phyloP scores from a whole-genome alignment of 2,797 vertebrate genomes.

The Sebastes steindachneri region DNA sequence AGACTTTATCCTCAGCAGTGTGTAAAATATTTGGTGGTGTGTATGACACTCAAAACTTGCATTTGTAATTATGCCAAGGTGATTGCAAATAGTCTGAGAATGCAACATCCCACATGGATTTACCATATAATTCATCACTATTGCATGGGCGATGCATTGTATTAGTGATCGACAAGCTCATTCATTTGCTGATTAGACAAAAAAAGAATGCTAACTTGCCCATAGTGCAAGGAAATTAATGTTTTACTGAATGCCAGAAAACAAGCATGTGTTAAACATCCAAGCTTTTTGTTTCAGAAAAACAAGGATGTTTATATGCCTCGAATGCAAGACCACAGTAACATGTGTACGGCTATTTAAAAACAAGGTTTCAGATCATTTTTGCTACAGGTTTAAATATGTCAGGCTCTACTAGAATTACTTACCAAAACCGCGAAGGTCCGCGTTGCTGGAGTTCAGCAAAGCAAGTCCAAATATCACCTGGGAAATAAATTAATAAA shows the following conservation, averaged over 20 bases:
- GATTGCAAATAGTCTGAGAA: neutral
- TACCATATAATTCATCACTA: neutral
- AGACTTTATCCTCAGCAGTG: neutral
- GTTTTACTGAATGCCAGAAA: neutral
- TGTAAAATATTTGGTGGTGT: neutral
- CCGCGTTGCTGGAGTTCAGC: constrained; percentile 94
- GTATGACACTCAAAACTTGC: neutral
- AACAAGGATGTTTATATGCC: neutral
- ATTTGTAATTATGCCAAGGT: neutral
- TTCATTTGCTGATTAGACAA: neutral
- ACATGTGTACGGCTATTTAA: neutral
- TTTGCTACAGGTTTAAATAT: neutral
- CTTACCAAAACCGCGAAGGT: constrained; percentile 98
- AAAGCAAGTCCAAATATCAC: constrained; percentile 99
- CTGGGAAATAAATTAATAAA: constrained; percentile 71
- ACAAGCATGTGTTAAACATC: neutral
- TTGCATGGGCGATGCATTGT: neutral
- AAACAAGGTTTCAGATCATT: neutral
- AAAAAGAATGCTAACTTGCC: neutral
- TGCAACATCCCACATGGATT: neutral
- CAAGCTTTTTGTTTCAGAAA: neutral
- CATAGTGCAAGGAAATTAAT: neutral
- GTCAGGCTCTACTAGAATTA: constrained; percentile 8
- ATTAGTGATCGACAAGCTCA: neutral
- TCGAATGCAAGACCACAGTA: neutral